Evolutionary conservation across 2,888 invertebrate genomes (phyloP), one percentile per base, ranked within the genome.

Genomic region (Psococerastis gibbosa): DNA sequence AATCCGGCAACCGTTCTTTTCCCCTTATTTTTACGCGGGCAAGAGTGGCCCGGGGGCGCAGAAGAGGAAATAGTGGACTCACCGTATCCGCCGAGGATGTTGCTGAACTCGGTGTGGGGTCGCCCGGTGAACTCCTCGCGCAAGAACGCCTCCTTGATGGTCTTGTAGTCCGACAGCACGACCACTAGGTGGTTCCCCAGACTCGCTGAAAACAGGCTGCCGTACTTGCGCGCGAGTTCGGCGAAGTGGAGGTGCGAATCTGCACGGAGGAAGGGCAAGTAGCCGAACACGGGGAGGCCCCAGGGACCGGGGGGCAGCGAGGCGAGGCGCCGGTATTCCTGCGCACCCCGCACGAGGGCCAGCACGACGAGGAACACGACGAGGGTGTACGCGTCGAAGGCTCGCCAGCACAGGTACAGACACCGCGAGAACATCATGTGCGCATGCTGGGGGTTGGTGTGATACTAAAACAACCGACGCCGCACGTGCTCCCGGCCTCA

Each of bases 41-140:
- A 11, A 44, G 11, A 17, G n/a, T 15, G 2, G 15, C 11, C 16
- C 13, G 2, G 2, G 15, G n/a, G 31, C 5, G 45, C n/a, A n/a
- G n/a, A n/a, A n/a, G n/a, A 20, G 23, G 22, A 17, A 46, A 20
- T 56, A 57, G 56, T 45, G 55, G 49, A 73, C 83, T 82, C 62
- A 89, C 89, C 89, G 53, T 85, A 84, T 54, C 88, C 88, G 56
- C 81, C 84, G 43, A 91, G 67, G 43, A 87, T 80, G 56, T 78
- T 76, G 69, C 78, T 83, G 57, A 89, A 78, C 47, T 85, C 84
- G 22, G 81, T 84, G 57, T 74, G 77, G 46, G 91, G 91, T 45
- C 89, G 72, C 45, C 84, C 88, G 51, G 84, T 83, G 63, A 89
- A 87, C 56, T 83, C 85, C 56, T 85, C 85, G 43, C 77, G 74